Conservation (phyloP, 1,140 invertebrate genomes). For the Gerris buenoi region DNA sequence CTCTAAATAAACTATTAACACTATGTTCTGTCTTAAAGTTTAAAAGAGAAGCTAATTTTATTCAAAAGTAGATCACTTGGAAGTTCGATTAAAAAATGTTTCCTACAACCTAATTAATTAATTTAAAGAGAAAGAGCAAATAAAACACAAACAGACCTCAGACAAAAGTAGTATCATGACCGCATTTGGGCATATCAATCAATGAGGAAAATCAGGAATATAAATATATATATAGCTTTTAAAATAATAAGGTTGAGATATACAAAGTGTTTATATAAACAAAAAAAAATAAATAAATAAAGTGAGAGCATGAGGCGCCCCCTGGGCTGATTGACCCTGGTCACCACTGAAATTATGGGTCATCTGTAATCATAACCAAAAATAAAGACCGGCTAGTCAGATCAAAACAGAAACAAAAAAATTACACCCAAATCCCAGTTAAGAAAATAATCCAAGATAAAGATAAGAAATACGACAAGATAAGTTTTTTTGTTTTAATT, state of each 20-base stretch:
- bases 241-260: slow-evolving; percentile 2
- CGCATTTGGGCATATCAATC: too few relatives aligned
- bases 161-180: too few relatives aligned
- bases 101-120: too few relatives aligned
- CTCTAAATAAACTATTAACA: too few relatives aligned
- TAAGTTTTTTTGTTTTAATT: background rate
- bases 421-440: background rate
- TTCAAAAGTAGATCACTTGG: too few relatives aligned
- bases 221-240: background rate
- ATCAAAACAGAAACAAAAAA: background rate
- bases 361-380: slow-evolving; percentile 17
- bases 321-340: background rate
- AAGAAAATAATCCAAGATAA: background rate
- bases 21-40: too few relatives aligned
- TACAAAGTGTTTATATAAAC: slow-evolving; percentile 5
- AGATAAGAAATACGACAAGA: background rate
- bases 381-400: slow-evolving; percentile 5
- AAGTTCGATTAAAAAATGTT: too few relatives aligned
- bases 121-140: too few relatives aligned
- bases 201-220: too few relatives aligned
- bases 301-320: background rate
- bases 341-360: slow-evolving; percentile 3
- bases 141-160: slow-evolving; percentile 9
- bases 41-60: too few relatives aligned
- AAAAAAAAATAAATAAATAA: slow-evolving; percentile 3